Conservation (phyloP, 2,797 vertebrate species). For the Xiphorhynchus erythropygius region DNA sequence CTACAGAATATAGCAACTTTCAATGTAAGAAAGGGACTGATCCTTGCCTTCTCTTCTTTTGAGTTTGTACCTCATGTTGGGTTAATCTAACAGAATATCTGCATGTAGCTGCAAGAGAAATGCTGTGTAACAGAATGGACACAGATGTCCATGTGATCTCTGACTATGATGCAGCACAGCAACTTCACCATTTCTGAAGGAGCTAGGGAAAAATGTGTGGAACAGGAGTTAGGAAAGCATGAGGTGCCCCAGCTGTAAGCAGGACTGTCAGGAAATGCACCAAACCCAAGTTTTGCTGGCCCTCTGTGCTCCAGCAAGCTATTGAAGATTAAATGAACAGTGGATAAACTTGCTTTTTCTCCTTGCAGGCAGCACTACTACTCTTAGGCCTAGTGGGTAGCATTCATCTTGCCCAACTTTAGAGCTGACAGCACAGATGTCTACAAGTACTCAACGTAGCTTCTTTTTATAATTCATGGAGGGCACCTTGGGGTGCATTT, state of each 20-base stretch:
- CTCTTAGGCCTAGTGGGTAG: constrained; percentile 45
- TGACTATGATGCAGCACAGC: background rate
- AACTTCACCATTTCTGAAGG: background rate
- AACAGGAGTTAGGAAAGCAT: background rate
- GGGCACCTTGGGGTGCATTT: constrained; percentile 49
- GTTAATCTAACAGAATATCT: background rate
- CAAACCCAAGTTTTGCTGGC: background rate
- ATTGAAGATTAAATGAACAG: background rate
- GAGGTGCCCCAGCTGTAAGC: background rate
- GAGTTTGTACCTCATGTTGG: background rate
- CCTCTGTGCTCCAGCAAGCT: background rate
- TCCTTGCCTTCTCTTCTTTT: background rate
- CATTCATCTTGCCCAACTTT: constrained; percentile 48
- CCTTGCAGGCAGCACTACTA: constrained; percentile 16
- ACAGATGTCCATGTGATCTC: background rate
- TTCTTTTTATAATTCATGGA: constrained; percentile 46
- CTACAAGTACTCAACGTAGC: background rate
- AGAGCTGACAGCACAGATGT: constrained; percentile 49
- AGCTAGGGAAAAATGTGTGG: background rate
- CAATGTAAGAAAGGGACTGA: background rate
- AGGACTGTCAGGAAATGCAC: background rate
- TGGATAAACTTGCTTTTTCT: background rate
- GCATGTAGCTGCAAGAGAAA: background rate
- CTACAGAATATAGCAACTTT: background rate
- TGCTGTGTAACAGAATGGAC: background rate